These are phyloP conservation scores for Malurus alboscapulatus DNA, from an alignment of 2,113 vertebrate genomes.

Conservation along the genomic window DNA sequence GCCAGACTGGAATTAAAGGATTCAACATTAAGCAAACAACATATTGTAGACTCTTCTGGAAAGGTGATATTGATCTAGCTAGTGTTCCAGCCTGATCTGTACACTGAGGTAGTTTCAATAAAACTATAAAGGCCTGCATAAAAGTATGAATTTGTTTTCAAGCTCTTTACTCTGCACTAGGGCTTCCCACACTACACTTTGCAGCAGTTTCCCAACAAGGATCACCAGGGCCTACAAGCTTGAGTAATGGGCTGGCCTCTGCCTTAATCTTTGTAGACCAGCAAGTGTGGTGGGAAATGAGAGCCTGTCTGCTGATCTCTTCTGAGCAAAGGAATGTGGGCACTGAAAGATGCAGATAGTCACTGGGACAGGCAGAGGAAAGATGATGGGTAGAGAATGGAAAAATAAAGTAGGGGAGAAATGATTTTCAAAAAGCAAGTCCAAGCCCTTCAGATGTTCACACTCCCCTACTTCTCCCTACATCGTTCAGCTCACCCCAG, in stretches of 20 bases:
- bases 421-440: background rate
- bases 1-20: background rate
- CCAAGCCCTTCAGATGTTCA: background rate
- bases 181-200: background rate
- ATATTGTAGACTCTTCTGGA: background rate
- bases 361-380: background rate
- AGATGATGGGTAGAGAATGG: rapidly evolving
- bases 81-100: background rate
- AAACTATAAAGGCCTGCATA: background rate
- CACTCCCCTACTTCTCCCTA: background rate
- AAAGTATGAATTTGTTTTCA: background rate
- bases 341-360: background rate
- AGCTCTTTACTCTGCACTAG: background rate
- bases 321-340: background rate
- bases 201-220: background rate
- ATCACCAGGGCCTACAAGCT: background rate
- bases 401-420: background rate
- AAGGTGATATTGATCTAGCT: background rate
- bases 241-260: background rate
- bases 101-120: background rate
- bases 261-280: background rate
- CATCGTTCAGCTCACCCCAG: background rate
- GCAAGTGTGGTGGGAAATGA: background rate
- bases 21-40: background rate
- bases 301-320: background rate